phyloP scores from a whole-genome alignment of 2,113 vertebrate species.

The Tichodroma muraria region DNA sequence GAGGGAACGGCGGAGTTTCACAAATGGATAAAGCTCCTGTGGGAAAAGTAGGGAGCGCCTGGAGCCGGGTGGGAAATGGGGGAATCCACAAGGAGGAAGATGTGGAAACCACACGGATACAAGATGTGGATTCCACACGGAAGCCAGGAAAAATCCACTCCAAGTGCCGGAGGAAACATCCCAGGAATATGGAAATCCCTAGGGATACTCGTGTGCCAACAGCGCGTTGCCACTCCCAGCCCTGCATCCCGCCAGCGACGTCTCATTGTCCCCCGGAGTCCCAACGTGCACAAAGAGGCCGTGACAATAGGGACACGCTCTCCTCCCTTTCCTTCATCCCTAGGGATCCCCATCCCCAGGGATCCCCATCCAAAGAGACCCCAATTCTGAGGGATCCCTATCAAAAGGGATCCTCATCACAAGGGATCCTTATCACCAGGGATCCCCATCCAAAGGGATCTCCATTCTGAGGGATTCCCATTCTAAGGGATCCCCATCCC shows the following conservation, averaged over 20 bases:
- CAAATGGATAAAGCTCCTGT: not conserved
- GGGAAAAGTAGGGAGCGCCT: not conserved
- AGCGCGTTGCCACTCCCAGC: accelerated
- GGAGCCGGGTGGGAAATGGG: not conserved
- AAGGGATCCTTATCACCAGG: too few species aligned
- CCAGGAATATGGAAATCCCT: not conserved
- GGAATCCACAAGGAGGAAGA: not conserved
- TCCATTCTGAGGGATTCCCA: not conserved
- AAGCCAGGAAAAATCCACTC: not conserved
- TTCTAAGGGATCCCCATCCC: accelerated
- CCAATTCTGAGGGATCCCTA: not conserved
- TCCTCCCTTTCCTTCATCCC: not conserved
- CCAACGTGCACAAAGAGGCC: accelerated
- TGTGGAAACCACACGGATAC: not conserved
- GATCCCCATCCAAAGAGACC: not conserved
- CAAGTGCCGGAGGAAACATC: not conserved
- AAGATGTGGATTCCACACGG: too few species aligned
- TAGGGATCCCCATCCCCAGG: too few species aligned
- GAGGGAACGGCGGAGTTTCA: not conserved
- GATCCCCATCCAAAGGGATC: not conserved
- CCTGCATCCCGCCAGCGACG: not conserved
- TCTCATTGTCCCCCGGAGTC: not conserved
- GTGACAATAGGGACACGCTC: accelerated
- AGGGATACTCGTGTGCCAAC: accelerated
- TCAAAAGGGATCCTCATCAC: too few species aligned